Percentiles rank a stretch among this genome's conserved stretches.
Conservation (phyloP, 2,888 invertebrate species). For the Chrysomela aeneicollis region DNA sequence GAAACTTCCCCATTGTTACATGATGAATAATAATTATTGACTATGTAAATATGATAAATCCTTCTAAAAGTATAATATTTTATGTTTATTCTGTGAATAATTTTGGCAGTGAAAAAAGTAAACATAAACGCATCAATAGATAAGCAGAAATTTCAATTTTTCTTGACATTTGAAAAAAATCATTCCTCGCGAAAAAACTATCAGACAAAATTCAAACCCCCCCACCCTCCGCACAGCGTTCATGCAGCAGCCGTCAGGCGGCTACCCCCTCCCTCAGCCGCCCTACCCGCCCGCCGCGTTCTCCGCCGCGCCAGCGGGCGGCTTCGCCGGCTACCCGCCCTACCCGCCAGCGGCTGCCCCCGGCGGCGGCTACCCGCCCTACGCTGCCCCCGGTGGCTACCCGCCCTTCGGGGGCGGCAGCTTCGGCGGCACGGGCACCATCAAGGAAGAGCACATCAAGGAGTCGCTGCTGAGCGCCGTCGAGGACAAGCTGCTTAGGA, state of each 20-base stretch:
- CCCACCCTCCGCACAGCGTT: no score
- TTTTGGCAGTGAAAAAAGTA: no score
- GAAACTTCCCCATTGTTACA: no score
- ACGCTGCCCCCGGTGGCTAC: slow-evolving; percentile 36
- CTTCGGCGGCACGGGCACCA: slow-evolving; percentile 73
- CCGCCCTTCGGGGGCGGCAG: slow-evolving; percentile 27
- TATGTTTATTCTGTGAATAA: no score
- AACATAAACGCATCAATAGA: no score
- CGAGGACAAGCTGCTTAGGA: slow-evolving; percentile 89
- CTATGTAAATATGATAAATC: no score
- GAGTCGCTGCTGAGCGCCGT: slow-evolving; percentile 94
- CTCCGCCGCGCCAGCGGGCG: slow-evolving; percentile 30
- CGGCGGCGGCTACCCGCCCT: slow-evolving; percentile 36
- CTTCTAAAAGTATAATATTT: no score
- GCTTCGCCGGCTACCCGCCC: slow-evolving; percentile 40
- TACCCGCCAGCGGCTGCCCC: slow-evolving; percentile 39
- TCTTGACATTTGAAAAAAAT: no score
- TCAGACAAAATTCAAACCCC: no score
- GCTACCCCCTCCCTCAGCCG: slow-evolving; percentile 48
- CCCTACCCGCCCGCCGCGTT: slow-evolving; percentile 44
- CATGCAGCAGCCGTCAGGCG: slow-evolving; percentile 58
- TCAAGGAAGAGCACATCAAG: slow-evolving; percentile 93
- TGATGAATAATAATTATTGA: no score
- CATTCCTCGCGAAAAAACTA: no score
- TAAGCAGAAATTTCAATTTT: no score